phyloP scores from a whole-genome alignment of 1,140 invertebrate genomes.

The Drosophila sp. region DNA sequence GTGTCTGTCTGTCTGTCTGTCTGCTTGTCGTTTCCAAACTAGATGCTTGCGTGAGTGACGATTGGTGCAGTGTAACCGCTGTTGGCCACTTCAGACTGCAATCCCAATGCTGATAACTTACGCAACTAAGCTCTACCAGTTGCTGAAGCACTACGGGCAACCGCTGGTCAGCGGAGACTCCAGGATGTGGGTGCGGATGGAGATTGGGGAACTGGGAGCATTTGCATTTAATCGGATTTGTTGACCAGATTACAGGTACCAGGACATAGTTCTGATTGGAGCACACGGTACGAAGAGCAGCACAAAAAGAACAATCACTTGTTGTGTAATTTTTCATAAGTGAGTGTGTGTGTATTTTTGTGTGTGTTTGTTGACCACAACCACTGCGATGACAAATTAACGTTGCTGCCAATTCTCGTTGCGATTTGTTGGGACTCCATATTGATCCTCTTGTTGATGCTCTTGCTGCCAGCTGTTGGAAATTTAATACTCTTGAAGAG shows the following conservation, averaged over 20 bases:
- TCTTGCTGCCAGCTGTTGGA: conserved; percentile 17
- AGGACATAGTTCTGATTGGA: conserved; percentile 38
- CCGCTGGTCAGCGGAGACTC: conserved; percentile 5
- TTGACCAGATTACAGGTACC: conserved; percentile 74
- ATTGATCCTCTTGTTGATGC: conserved; percentile 47
- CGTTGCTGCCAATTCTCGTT: conserved; percentile 59
- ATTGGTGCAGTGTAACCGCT: conserved; percentile 70
- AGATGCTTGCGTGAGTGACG: conserved; percentile 61
- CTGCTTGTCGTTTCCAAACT: conserved; percentile 37
- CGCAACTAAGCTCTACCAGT: conserved; percentile 74
- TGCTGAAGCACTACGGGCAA: conserved; percentile 14
- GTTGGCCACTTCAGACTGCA: conserved; percentile 16
- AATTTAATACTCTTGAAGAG: conserved; percentile 21
- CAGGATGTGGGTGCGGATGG: not conserved
- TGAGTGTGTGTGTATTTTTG: conserved; percentile 23
- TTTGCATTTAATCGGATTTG: conserved; percentile 82
- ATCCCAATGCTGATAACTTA: conserved; percentile 68
- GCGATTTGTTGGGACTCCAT: conserved; percentile 39
- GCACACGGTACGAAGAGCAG: conserved; percentile 8
- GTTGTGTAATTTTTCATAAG: conserved; percentile 67
- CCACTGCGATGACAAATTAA: conserved; percentile 79
- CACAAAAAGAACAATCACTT: conserved; percentile 66
- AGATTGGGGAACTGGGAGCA: conserved; percentile 37
- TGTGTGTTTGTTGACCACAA: conserved; percentile 54
- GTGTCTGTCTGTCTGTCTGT: conserved; percentile 20